phyloP scores from a whole-genome alignment of 2,797 vertebrate species.

The Triplophysa yarkandensis region DNA sequence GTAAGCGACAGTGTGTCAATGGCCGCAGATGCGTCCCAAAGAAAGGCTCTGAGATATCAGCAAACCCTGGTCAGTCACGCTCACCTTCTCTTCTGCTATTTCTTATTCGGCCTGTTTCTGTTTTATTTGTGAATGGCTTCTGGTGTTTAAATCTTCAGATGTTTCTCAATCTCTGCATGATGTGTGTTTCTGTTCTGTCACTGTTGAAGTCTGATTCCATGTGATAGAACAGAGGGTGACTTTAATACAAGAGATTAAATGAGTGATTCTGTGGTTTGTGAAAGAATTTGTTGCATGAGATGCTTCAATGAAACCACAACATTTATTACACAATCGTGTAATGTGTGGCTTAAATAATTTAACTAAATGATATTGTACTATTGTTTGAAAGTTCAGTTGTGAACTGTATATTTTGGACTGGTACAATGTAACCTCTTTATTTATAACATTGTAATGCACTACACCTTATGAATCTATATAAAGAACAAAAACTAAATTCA shows the following conservation, averaged over 20 bases:
- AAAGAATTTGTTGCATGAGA: not conserved
- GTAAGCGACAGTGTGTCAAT: conserved; percentile 84
- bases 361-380: no score
- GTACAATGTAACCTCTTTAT: no score
- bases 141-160: conserved; percentile 1
- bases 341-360: no score
- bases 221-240: not conserved
- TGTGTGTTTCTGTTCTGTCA: conserved; percentile 19
- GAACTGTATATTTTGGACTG: no score
- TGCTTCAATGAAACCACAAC: not conserved
- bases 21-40: conserved; percentile 87
- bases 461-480: no score
- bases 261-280: not conserved
- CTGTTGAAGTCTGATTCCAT: not conserved
- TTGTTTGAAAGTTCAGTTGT: no score
- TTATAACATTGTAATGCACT: no score
- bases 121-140: conserved; percentile 19
- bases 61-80: conserved; percentile 62
- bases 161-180: conserved; percentile 46
- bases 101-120: conserved; percentile 10
- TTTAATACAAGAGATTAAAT: conserved; percentile 22
- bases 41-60: conserved; percentile 86
- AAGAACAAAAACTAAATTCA: no score
- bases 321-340: no score
- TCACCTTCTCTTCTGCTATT: not conserved